Evolutionary conservation across 2,797 vertebrate species (phyloP).

Genomic region (Microctenopoma steveboyesi): DNA sequence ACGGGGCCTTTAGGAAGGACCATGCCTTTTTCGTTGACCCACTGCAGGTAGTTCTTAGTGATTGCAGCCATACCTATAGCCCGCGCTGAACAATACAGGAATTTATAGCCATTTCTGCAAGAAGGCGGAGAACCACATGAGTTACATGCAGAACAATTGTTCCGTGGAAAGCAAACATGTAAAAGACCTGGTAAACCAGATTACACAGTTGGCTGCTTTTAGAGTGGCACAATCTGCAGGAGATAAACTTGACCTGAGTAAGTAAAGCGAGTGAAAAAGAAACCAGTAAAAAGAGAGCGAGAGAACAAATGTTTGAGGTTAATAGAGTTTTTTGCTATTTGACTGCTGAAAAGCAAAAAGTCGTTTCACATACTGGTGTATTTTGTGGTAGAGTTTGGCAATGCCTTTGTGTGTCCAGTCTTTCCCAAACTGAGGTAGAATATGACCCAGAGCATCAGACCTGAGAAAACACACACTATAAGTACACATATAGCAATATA

Average conservation of each 20-base stretch:
- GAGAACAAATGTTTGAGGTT: not conserved
- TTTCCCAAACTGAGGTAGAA: constrained; percentile 94
- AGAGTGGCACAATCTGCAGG: constrained; percentile 12
- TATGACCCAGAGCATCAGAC: constrained; percentile 95
- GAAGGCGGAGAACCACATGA: not conserved
- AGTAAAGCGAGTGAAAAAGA: not conserved
- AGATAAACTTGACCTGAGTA: not conserved
- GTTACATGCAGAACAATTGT: not conserved
- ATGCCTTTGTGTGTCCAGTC: constrained; percentile 97
- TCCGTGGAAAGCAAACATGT: too few species aligned
- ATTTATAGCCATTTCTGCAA: constrained; percentile 94
- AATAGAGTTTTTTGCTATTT: too few species aligned
- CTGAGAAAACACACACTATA: constrained; percentile 71
- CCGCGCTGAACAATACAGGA: constrained; percentile 95
- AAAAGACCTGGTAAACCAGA: constrained; percentile 31
- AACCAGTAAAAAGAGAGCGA: not conserved
- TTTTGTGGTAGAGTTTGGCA: constrained; percentile 94
- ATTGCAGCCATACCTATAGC: constrained; percentile 94
- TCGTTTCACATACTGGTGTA: constrained; percentile 88
- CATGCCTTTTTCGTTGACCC: constrained; percentile 91
- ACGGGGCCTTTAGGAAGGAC: constrained; percentile 93
- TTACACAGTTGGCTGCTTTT: constrained; percentile 7
- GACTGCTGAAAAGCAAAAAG: too few species aligned
- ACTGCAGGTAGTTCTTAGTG: constrained; percentile 92
- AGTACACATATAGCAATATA: not conserved